phyloP scores from a whole-genome alignment of 2,797 vertebrate genomes.

The Limnodromus scolopaceus region DNA sequence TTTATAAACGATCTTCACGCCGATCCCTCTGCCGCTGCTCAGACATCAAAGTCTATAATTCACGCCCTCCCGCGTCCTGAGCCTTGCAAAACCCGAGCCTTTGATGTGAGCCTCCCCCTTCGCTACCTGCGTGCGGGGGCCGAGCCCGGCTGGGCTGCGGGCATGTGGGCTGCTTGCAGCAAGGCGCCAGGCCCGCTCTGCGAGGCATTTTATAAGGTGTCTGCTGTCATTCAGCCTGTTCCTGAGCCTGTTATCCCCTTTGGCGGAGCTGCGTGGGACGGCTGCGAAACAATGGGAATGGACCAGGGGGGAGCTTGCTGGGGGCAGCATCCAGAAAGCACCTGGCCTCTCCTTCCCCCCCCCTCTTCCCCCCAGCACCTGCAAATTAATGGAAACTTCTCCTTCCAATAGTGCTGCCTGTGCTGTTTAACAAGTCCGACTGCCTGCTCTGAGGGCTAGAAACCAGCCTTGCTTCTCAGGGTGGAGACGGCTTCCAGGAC shows the following conservation, averaged over 20 bases:
- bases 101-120: conserved; percentile 68
- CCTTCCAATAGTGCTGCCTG: conserved; percentile 15
- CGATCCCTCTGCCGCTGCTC: conserved; percentile 56
- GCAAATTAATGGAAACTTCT: conserved; percentile 69
- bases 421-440: conserved; percentile 48
- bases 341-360: conserved; percentile 43
- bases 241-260: conserved; percentile 57
- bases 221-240: conserved; percentile 70
- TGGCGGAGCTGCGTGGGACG: not conserved
- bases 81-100: conserved; percentile 72
- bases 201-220: conserved; percentile 71
- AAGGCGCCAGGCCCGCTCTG: conserved; percentile 67
- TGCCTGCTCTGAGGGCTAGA: not conserved
- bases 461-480: not conserved
- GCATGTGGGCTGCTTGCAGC: conserved; percentile 44
- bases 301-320: conserved; percentile 11
- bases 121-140: conserved; percentile 58
- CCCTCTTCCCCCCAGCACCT: conserved; percentile 54
- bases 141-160: conserved; percentile 71
- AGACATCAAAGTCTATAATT: conserved; percentile 75
- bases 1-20: conserved; percentile 74
- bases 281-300: conserved; percentile 38
- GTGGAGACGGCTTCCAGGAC: not conserved
- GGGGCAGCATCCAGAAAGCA: conserved; percentile 62
- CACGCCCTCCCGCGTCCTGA: conserved; percentile 71